Evolutionary conservation across 2,888 invertebrate genomes (phyloP).

Genomic region (Oscheius sp.): DNA sequence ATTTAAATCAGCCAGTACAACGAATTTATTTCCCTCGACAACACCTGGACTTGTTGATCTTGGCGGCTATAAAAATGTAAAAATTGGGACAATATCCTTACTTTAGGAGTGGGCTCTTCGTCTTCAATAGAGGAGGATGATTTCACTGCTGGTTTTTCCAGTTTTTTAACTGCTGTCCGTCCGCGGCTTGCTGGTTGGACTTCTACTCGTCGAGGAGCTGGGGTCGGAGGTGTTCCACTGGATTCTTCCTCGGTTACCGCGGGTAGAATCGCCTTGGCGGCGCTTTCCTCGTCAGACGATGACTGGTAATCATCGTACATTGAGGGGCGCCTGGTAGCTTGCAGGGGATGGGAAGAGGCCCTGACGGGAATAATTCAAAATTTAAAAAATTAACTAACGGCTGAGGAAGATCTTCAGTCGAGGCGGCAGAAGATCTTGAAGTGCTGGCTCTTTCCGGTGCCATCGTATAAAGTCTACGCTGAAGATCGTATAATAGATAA

Average conservation of each 20-base stretch:
- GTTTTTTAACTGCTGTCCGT: too few species aligned
- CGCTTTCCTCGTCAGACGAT: slow-evolving; percentile 7
- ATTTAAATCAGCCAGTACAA: slow-evolving; percentile 46
- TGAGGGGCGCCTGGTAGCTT: slow-evolving; percentile 17
- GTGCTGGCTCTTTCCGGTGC: slow-evolving; percentile 20
- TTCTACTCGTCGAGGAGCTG: slow-evolving; percentile 10
- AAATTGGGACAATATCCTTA: not conserved
- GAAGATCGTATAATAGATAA: not conserved
- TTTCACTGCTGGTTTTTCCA: not conserved
- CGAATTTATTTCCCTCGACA: slow-evolving; percentile 49
- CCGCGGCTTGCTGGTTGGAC: not conserved
- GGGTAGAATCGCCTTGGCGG: not conserved
- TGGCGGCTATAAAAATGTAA: slow-evolving; percentile 1
- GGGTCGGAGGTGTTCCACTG: slow-evolving; percentile 7
- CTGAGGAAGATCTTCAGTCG: not conserved
- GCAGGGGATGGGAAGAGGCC: not conserved
- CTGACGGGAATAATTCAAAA: not conserved
- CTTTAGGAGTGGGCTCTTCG: not conserved
- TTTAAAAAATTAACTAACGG: not conserved
- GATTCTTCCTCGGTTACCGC: slow-evolving; percentile 18
- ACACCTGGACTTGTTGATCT: slow-evolving; percentile 13
- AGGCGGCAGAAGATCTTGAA: slow-evolving; percentile 20
- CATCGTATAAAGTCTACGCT: slow-evolving; percentile 11
- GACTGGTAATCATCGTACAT: slow-evolving; percentile 26
- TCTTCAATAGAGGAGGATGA: slow-evolving; percentile 11